These are phyloP conservation scores for Drosophila sproati DNA, from an alignment of 1,140 invertebrate genomes.

Conservation along the genomic window DNA sequence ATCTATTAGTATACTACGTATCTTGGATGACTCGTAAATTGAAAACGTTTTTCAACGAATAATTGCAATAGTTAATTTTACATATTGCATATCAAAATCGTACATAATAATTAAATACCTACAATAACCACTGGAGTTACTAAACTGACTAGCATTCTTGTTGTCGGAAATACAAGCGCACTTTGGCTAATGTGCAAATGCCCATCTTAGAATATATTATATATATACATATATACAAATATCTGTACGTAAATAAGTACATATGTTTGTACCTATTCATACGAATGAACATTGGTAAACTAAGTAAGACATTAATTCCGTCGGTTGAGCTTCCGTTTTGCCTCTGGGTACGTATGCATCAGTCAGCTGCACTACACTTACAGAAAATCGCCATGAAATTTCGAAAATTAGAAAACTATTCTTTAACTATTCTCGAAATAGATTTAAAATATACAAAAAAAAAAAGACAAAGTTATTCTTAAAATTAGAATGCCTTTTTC, in stretches of 20 bases:
- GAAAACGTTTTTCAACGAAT: neutral
- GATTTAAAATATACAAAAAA: too few species aligned
- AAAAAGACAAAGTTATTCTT: too few species aligned
- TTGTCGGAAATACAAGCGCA: slow-evolving; percentile 44
- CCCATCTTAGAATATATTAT: slow-evolving; percentile 9
- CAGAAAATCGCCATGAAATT: neutral
- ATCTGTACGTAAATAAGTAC: neutral
- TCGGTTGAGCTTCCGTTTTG: slow-evolving; percentile 53
- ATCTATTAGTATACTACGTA: neutral
- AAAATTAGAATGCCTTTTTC: too few species aligned
- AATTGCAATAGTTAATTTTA: slow-evolving; percentile 9
- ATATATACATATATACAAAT: neutral
- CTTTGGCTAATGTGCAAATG: slow-evolving; percentile 30
- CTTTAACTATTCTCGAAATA: too few species aligned
- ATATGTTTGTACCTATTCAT: slow-evolving; percentile 1
- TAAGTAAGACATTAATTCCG: slow-evolving; percentile 78
- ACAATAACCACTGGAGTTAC: neutral
- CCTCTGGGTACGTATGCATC: slow-evolving; percentile 20
- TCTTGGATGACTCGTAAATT: neutral
- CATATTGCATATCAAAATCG: neutral
- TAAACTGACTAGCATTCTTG: slow-evolving; percentile 9
- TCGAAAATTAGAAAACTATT: too few species aligned
- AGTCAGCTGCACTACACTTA: slow-evolving; percentile 3
- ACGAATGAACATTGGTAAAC: slow-evolving; percentile 27
- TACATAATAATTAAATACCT: neutral